Conservation (phyloP, 2,113 vertebrate genomes). For the Theristicus caerulescens region DNA sequence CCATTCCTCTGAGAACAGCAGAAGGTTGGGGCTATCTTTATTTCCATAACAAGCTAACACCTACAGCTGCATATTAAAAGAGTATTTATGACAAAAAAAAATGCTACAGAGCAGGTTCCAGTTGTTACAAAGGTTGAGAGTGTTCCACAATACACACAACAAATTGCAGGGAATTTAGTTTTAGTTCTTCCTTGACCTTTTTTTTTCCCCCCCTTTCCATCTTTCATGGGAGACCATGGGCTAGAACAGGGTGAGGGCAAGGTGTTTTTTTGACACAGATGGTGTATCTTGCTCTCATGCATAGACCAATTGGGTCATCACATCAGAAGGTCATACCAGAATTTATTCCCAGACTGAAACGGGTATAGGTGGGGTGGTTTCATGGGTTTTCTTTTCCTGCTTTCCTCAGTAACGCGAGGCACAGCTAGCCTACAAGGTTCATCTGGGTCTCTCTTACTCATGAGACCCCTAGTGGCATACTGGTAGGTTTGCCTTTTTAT, state of each 20-base stretch:
- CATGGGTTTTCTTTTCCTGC: not conserved
- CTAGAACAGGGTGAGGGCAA: not conserved
- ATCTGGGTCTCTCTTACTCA: not conserved
- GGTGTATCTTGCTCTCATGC: not conserved
- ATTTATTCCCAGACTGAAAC: not conserved
- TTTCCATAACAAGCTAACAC: not conserved
- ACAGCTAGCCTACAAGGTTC: not conserved
- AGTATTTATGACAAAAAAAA: not conserved
- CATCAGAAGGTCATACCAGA: not conserved
- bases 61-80: not conserved
- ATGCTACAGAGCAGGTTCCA: not conserved
- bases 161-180: not conserved
- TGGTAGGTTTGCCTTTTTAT: not conserved
- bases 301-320: not conserved
- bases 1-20: not conserved
- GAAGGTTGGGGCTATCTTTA: not conserved
- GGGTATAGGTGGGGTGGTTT: not conserved
- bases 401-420: not conserved
- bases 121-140: not conserved
- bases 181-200: not conserved
- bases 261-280: not conserved
- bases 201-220: rapidly evolving
- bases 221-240: not conserved
- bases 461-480: not conserved
- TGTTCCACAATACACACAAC: not conserved